Evolutionary conservation across 2,113 vertebrate genomes (phyloP).

Genomic region (Gasterosteus nipponicus): DNA sequence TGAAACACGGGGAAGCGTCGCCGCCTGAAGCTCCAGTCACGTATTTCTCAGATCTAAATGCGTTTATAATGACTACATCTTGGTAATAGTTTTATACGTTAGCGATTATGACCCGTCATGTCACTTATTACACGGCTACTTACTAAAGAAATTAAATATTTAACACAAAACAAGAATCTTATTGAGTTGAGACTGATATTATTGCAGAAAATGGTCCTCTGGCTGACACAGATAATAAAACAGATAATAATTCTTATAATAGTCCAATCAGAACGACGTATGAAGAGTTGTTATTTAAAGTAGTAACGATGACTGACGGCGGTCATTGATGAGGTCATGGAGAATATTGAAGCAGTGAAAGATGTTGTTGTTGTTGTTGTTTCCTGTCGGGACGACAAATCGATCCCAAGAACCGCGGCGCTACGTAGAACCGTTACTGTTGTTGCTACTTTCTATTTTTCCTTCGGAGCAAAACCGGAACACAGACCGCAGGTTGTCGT

Average conservation of each 20-base stretch:
- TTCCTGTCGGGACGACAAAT: background rate
- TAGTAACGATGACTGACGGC: background rate
- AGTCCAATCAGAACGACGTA: background rate
- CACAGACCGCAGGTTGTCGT: background rate
- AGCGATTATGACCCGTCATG: too few species aligned
- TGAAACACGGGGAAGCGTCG: background rate
- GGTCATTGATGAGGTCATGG: background rate
- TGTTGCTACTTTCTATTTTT: too few species aligned
- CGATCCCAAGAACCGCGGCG: too few species aligned
- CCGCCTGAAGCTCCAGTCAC: too few species aligned
- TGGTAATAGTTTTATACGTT: too few species aligned
- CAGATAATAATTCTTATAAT: too few species aligned
- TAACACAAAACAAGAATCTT: too few species aligned
- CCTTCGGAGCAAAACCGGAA: background rate
- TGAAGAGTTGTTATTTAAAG: background rate
- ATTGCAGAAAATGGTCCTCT: background rate
- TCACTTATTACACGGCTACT: too few species aligned
- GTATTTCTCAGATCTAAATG: background rate
- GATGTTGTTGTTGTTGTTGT: background rate
- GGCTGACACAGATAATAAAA: too few species aligned
- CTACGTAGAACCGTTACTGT: too few species aligned
- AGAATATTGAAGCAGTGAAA: background rate
- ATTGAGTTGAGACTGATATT: background rate
- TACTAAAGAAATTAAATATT: background rate
- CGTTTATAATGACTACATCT: background rate